Percentiles rank a stretch among this genome's conserved stretches.
phyloP scores from a whole-genome alignment of 2,888 invertebrate genomes.

The Prosopocoilus inquinatus region DNA sequence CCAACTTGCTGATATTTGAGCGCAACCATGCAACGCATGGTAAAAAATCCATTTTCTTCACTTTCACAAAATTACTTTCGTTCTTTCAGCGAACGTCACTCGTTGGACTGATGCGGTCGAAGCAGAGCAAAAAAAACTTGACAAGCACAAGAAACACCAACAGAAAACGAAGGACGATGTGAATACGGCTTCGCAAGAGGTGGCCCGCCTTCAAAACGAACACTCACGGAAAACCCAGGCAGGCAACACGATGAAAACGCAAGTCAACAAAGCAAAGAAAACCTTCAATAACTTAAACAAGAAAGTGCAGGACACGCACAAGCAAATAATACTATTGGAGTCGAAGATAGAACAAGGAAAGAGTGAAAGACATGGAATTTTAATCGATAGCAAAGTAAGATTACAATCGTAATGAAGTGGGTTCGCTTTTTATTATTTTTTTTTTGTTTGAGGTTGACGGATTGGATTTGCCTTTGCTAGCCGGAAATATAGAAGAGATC shows the following conservation, averaged over 20 bases:
- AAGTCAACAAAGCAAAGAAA: constrained; percentile 78
- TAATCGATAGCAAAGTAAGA: constrained; percentile 89
- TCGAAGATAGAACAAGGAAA: constrained; percentile 86
- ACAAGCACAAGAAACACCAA: constrained; percentile 72
- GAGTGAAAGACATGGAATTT: constrained; percentile 86
- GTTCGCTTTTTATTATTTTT: neutral
- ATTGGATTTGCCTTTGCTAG: constrained; percentile 83
- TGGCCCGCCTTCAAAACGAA: constrained; percentile 78
- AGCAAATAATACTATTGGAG: constrained; percentile 78
- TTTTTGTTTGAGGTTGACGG: constrained; percentile 77
- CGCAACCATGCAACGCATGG: constrained; percentile 90
- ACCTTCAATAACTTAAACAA: constrained; percentile 83
- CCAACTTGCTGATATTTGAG: constrained; percentile 95
- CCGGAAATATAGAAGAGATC: constrained; percentile 91
- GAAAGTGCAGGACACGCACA: constrained; percentile 83
- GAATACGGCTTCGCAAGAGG: constrained; percentile 81
- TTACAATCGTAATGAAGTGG: neutral
- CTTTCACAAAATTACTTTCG: neutral
- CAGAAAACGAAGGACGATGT: constrained; percentile 76
- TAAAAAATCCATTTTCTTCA: constrained; percentile 43
- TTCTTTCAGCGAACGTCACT: constrained; percentile 74
- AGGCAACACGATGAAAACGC: constrained; percentile 82
- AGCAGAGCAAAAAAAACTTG: constrained; percentile 87
- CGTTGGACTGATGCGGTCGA: constrained; percentile 92
- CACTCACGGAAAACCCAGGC: constrained; percentile 74